Evolutionary conservation across 2,888 invertebrate species (phyloP).

Genomic region (Xiphydria camelus): DNA sequence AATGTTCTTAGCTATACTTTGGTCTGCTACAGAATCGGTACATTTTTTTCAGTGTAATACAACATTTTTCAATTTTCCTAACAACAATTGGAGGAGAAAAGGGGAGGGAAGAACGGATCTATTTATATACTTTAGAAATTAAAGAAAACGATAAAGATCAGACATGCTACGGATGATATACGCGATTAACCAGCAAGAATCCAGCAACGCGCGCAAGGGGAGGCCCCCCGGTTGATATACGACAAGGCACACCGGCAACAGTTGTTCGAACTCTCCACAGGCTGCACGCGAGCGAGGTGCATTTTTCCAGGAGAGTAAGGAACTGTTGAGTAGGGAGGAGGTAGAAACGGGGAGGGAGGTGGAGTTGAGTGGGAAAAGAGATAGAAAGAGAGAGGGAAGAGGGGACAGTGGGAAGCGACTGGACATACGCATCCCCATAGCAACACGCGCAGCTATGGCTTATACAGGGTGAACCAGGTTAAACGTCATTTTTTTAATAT

Average conservation of each 20-base stretch:
- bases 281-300: slow-evolving; percentile 1
- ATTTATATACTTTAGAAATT: no score
- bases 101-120: no score
- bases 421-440: slow-evolving; percentile 33
- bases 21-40: no score
- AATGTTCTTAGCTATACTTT: no score
- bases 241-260: slow-evolving; percentile 10
- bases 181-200: background rate
- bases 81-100: no score
- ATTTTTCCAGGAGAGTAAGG: slow-evolving; percentile 18
- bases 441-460: slow-evolving; percentile 27
- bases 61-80: no score
- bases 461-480: slow-evolving; percentile 1
- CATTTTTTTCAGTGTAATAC: no score
- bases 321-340: slow-evolving; percentile 9
- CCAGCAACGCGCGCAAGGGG: slow-evolving; percentile 1
- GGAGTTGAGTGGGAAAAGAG: slow-evolving; percentile 18
- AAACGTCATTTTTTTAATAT: no score
- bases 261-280: slow-evolving; percentile 9
- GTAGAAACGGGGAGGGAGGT: slow-evolving; percentile 19
- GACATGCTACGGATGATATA: background rate
- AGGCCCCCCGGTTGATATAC: background rate
- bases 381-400: slow-evolving; percentile 10
- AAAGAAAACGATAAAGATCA: background rate
- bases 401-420: slow-evolving; percentile 14